These are phyloP conservation scores for Silurus asotus DNA, from an alignment of 2,113 vertebrate species.

Conservation along the genomic window DNA sequence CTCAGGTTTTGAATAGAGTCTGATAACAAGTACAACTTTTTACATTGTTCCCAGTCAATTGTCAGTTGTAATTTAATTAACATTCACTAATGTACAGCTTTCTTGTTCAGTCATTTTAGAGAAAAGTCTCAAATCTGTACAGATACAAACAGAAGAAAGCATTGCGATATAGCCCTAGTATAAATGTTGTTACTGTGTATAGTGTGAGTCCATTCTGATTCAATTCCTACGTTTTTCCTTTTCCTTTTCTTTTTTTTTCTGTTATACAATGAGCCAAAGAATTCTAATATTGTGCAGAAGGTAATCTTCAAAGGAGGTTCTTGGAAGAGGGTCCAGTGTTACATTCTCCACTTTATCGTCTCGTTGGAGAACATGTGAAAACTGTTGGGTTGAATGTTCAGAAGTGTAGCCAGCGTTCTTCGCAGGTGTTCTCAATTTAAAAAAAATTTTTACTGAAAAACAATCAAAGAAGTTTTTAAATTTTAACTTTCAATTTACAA, in stretches of 20 bases:
- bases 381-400: not conserved
- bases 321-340: conserved; percentile 9
- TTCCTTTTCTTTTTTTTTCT: not conserved
- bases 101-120: not conserved
- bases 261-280: conserved; percentile 8
- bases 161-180: too few species aligned
- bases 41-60: not conserved
- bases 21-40: not conserved
- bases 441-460: not conserved
- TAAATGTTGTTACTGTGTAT: not conserved
- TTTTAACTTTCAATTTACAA: too few species aligned
- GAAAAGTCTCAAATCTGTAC: too few species aligned
- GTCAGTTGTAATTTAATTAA: not conserved
- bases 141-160: too few species aligned
- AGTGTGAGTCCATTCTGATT: not conserved
- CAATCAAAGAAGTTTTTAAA: not conserved
- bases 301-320: conserved; percentile 17
- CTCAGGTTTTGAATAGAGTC: not conserved
- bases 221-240: not conserved
- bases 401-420: not conserved
- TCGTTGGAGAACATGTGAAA: conserved; percentile 2
- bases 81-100: not conserved
- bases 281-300: conserved; percentile 6
- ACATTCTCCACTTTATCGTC: not conserved
- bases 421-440: not conserved